A percentile compares a stretch with the other conserved stretches of the same genome.
phyloP scores from a whole-genome alignment of 2,797 vertebrate species.

The Erethizon dorsatum region DNA sequence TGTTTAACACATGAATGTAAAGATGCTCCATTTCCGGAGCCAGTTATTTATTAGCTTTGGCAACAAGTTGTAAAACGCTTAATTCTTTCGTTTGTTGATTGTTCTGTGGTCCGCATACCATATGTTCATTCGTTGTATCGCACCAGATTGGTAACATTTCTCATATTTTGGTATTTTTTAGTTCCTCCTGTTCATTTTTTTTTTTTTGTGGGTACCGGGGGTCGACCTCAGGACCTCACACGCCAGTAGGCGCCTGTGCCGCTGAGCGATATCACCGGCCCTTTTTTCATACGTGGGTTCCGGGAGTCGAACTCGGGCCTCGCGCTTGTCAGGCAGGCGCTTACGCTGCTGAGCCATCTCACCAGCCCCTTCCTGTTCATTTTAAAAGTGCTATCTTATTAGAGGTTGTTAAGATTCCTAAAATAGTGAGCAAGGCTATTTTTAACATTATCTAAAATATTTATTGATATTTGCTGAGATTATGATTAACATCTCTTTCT shows the following conservation, averaged over 20 bases:
- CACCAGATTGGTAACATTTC: neutral
- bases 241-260: too few relatives aligned
- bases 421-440: constrained; percentile 46
- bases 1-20: neutral
- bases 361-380: constrained; percentile 2
- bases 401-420: neutral
- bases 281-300: too few relatives aligned
- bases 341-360: too few relatives aligned
- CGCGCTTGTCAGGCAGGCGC: too few relatives aligned
- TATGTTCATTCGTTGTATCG: neutral
- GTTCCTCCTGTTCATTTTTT: constrained; percentile 33
- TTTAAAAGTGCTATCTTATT: neutral
- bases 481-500: constrained; percentile 47
- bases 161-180: neutral
- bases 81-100: constrained; percentile 12
- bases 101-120: constrained; percentile 51
- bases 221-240: too few relatives aligned
- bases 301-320: too few relatives aligned
- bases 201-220: too few relatives aligned
- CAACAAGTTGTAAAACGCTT: constrained; percentile 28
- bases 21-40: constrained; percentile 32
- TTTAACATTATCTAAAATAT: constrained; percentile 53
- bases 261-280: too few relatives aligned
- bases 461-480: constrained; percentile 59
- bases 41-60: constrained; percentile 13